Evolutionary conservation across 2,888 invertebrate genomes (phyloP).

Genomic region (Thecophora atra): DNA sequence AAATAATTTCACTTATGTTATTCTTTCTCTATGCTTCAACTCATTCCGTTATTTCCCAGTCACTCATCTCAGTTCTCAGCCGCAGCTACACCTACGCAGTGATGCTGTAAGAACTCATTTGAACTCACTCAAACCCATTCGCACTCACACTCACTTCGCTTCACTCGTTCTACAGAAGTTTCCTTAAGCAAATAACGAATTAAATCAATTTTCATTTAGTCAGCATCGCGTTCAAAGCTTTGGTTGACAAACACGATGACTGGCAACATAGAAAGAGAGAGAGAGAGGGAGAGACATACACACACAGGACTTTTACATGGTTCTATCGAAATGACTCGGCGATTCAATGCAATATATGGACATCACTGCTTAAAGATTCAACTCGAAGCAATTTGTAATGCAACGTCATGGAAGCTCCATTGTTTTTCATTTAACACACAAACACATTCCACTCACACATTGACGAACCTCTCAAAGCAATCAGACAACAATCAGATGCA

Average conservation of each 20-base stretch:
- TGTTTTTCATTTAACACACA: background rate
- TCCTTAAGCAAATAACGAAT: slow-evolving; percentile 2
- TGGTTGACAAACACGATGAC: background rate
- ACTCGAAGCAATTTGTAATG: slow-evolving; percentile 1
- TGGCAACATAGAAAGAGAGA: background rate
- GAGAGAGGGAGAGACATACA: background rate
- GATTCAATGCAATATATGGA: background rate
- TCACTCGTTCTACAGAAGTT: background rate
- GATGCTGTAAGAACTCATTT: background rate
- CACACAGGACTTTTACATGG: background rate
- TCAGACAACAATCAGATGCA: no score
- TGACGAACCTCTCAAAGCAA: background rate
- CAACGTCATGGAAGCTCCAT: background rate
- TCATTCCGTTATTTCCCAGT: no score
- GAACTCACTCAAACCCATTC: background rate
- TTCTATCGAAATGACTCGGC: no score
- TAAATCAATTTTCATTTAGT: slow-evolving; percentile 23
- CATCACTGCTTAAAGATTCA: background rate
- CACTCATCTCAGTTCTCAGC: no score
- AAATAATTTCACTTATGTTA: no score
- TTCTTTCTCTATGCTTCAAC: no score
- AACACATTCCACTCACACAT: slow-evolving; percentile 1
- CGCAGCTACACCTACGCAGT: background rate
- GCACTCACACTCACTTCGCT: background rate
- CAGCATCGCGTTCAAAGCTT: background rate